Evolutionary conservation across 2,888 invertebrate genomes (phyloP).

Genomic region (Pinctada fucata): DNA sequence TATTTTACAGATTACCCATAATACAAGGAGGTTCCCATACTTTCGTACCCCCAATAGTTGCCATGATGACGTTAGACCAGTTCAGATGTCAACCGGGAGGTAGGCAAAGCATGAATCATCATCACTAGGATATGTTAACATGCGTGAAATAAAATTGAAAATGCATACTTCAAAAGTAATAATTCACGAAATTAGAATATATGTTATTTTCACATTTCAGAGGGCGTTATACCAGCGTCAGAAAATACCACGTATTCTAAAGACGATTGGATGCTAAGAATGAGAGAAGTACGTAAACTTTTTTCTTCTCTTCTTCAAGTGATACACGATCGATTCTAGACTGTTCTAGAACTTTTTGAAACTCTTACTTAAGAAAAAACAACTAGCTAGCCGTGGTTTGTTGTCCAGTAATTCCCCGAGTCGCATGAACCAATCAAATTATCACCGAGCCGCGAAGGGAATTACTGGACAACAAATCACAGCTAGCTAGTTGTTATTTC

Average conservation of each 20-base stretch:
- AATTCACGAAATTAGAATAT: neutral
- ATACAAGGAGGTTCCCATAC: constrained; percentile 62
- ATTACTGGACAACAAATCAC: too few species aligned
- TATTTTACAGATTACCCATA: constrained; percentile 52
- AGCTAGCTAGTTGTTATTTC: too few species aligned
- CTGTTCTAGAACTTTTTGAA: too few species aligned
- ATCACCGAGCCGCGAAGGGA: too few species aligned
- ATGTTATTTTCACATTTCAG: neutral
- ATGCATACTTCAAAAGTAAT: neutral
- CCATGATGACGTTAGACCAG: constrained; percentile 59
- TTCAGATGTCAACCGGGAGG: constrained; percentile 48
- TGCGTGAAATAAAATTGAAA: too few species aligned
- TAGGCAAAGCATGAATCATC: neutral
- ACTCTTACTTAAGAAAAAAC: too few species aligned
- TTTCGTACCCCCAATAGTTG: constrained; percentile 59
- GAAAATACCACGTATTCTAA: neutral
- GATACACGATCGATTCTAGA: too few species aligned
- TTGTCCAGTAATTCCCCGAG: too few species aligned
- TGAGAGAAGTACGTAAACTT: constrained; percentile 23
- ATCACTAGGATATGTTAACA: too few species aligned
- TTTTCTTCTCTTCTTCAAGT: too few species aligned
- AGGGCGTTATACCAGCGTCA: neutral
- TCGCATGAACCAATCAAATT: too few species aligned
- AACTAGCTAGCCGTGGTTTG: too few species aligned
- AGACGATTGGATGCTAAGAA: constrained; percentile 24